These are phyloP conservation scores for Crypturellus tataupa DNA, from an alignment of 2,797 vertebrate genomes.

Conservation along the genomic window DNA sequence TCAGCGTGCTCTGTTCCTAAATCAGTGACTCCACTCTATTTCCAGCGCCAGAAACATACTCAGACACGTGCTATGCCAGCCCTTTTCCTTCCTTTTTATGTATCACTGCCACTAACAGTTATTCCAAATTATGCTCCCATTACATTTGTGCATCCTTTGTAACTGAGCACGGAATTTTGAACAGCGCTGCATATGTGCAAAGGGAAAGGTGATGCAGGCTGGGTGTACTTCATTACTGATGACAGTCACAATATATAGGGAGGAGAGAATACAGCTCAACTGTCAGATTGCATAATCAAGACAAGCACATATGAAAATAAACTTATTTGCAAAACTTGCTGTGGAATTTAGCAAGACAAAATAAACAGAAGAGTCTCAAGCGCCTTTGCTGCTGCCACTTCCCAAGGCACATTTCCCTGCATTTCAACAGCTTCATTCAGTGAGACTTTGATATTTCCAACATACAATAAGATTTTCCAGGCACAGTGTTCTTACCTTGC, in stretches of 20 bases:
- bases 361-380: neutral
- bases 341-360: neutral
- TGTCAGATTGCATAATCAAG: slow-evolving; percentile 8
- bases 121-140: neutral
- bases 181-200: neutral
- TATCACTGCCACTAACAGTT: neutral
- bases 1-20: neutral
- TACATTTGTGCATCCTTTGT: rapidly evolving
- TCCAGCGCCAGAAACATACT: neutral
- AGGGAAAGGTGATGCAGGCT: neutral
- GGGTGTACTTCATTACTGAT: neutral
- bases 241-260: rapidly evolving
- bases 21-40: neutral
- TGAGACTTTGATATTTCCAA: slow-evolving; percentile 1
- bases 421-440: neutral
- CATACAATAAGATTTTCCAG: neutral
- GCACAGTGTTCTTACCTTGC: slow-evolving; percentile 86
- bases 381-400: neutral
- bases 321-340: slow-evolving; percentile 30
- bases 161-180: neutral
- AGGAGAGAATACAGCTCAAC: neutral
- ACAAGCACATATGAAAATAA: neutral
- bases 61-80: neutral
- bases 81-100: neutral
- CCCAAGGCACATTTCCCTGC: neutral